phyloP scores from a whole-genome alignment of 2,113 vertebrate genomes.

The Rhabdornis inornatus region DNA sequence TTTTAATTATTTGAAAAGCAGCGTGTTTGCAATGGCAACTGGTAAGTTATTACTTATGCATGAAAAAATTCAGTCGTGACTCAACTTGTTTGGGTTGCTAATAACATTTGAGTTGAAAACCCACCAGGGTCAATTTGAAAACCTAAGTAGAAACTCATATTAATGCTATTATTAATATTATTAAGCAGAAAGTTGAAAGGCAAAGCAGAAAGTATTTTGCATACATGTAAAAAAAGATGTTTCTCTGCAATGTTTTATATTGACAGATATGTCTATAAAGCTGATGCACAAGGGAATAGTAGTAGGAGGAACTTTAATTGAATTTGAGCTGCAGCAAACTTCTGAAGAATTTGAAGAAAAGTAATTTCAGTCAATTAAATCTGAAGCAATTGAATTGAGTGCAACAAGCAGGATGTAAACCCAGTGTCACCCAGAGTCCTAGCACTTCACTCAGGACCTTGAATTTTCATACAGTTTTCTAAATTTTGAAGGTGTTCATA shows the following conservation, averaged over 20 bases:
- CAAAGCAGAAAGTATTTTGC: background rate
- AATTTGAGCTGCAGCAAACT: background rate
- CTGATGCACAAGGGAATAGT: background rate
- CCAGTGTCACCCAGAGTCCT: fast-evolving
- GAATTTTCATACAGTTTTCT: background rate
- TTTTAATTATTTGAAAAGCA: slow-evolving; percentile 41
- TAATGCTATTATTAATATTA: background rate
- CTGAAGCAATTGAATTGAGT: background rate
- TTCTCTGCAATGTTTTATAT: background rate
- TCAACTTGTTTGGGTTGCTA: slow-evolving; percentile 36
- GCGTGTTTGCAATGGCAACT: background rate
- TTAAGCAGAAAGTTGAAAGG: slow-evolving; percentile 6
- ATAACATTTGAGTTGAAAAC: background rate
- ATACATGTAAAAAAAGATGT: slow-evolving; percentile 20
- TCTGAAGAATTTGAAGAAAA: slow-evolving; percentile 6
- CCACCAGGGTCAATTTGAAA: background rate
- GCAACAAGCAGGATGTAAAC: background rate
- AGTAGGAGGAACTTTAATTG: background rate
- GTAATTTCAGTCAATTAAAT: background rate
- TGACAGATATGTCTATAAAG: slow-evolving; percentile 30
- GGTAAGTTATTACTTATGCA: background rate
- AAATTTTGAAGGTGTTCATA: background rate
- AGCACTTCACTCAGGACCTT: background rate
- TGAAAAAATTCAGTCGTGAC: slow-evolving; percentile 18
- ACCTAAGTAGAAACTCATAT: background rate